phyloP scores from a whole-genome alignment of 2,888 invertebrate species.

The Drosophila pseudotakahashii region DNA sequence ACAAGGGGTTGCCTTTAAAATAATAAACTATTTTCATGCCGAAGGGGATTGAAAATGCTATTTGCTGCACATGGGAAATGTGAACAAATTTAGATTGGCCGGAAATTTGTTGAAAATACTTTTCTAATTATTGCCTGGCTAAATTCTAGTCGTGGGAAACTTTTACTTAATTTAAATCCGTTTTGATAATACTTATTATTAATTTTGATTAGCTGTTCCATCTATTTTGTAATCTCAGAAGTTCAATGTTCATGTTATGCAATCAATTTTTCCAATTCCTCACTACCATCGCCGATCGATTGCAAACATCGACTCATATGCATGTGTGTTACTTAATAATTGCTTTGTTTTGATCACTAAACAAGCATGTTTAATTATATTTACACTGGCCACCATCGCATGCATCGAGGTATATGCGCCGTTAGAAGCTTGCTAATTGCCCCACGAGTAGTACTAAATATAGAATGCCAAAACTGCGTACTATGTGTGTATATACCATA shows the following conservation, averaged over 20 bases:
- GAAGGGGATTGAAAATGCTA: neutral
- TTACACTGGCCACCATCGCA: conserved; percentile 22
- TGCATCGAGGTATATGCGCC: conserved; percentile 35
- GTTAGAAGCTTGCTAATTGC: conserved; percentile 41
- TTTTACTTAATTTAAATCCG: no score
- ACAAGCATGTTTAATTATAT: conserved; percentile 25
- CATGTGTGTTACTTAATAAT: neutral
- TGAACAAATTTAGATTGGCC: conserved; percentile 8
- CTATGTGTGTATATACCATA: conserved; percentile 28
- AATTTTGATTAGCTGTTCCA: neutral
- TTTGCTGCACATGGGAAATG: conserved; percentile 15
- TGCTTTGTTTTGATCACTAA: conserved; percentile 20
- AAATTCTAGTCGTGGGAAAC: neutral
- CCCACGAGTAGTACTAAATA: conserved; percentile 32
- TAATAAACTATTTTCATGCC: neutral
- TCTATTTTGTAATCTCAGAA: neutral
- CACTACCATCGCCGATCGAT: neutral
- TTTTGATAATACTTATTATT: neutral
- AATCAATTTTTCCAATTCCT: neutral
- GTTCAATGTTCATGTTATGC: neutral
- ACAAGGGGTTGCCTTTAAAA: neutral
- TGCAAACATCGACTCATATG: neutral
- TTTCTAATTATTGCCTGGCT: neutral
- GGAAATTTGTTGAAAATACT: neutral
- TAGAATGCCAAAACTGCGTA: conserved; percentile 58